Base-by-base conservation (phyloP, 1,140 invertebrate species). In the Temnothorax longispinosus region DNA sequence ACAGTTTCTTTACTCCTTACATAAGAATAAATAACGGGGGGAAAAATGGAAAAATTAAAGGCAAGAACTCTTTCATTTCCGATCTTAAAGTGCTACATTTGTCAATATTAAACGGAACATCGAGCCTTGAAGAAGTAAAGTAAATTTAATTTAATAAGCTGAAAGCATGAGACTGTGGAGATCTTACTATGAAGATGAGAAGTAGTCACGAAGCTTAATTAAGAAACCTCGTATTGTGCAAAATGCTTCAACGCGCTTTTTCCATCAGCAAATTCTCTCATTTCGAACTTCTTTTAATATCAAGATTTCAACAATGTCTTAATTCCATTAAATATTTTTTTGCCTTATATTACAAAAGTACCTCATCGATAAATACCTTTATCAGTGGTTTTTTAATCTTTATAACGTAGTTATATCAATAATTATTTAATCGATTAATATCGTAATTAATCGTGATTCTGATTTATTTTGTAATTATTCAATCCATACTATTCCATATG, bases 101-200 rank as follows among this genome's bases (percentile, higher is more conserved):
- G 47, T 52, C 76, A 67, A 80, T 80, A 80, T 80, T 65, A 80
- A 62, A 64, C 18, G 5, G 11, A 60, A 80, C 18, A 50, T 32
- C 15, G 27, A 50, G 38, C 7, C 7, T 21, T 64, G 6, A 35
- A 50, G 44, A 58, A 58, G n/a, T 52, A n/a, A 60, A 76, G n/a
- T 78, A 62, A 64, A 78, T 35, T 78, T 21, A 65, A 78, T 8
- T 67, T 67, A 67, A 77, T 77, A 77, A 54, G 54, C 72, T 75
- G 52, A 21, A 21, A 64, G 41, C 10, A 44, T 38, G 32, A 80
- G 47, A n/a, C 13, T 18, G 5, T 35, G 4, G 62, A 38, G 7
- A 64, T 60, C 3, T 13, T 41, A 50, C 7, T 21, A 80, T n/a
- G 47, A n/a, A 67, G 64, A 52, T 67, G 47, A 80, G 35, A 38